Evolutionary conservation across 2,888 invertebrate genomes (phyloP).

Genomic region (Steinernema carpocapsae): DNA sequence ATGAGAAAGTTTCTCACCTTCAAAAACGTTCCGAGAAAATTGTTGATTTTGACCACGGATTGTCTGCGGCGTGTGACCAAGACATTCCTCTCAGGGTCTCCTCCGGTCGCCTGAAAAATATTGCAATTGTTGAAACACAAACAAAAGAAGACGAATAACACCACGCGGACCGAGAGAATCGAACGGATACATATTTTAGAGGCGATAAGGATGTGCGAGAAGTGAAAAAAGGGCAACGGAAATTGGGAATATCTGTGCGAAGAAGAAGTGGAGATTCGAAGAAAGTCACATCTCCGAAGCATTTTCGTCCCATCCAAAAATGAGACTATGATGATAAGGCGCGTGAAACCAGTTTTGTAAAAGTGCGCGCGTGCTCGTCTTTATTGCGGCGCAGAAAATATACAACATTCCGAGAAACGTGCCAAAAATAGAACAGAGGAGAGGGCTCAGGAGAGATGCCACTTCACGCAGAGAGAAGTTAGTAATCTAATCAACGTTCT

Average conservation of each 20-base stretch:
- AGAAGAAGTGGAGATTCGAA: background rate
- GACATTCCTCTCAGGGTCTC: background rate
- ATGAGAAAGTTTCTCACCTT: no score
- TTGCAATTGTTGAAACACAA: constrained; percentile 13
- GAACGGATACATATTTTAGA: background rate
- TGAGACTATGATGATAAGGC: constrained; percentile 13
- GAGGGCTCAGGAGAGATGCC: no score
- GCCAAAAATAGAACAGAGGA: no score
- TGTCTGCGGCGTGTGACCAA: constrained; percentile 1
- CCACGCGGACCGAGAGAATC: background rate
- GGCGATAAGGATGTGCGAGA: constrained; percentile 31
- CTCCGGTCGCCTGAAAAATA: constrained; percentile 4
- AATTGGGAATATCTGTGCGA: background rate
- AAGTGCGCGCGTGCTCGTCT: background rate
- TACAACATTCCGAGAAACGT: no score
- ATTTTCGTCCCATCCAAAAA: background rate
- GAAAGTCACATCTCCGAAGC: background rate
- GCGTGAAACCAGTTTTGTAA: constrained; percentile 12
- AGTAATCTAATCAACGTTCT: no score
- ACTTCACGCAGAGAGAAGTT: no score
- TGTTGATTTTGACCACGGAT: no score
- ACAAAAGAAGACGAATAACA: constrained; percentile 18
- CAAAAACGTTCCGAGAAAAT: no score
- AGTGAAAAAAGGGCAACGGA: constrained; percentile 12
- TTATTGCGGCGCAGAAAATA: no score